Evolutionary conservation across 2,797 vertebrate species (phyloP).

Genomic region (Microctenopoma steveboyesi): DNA sequence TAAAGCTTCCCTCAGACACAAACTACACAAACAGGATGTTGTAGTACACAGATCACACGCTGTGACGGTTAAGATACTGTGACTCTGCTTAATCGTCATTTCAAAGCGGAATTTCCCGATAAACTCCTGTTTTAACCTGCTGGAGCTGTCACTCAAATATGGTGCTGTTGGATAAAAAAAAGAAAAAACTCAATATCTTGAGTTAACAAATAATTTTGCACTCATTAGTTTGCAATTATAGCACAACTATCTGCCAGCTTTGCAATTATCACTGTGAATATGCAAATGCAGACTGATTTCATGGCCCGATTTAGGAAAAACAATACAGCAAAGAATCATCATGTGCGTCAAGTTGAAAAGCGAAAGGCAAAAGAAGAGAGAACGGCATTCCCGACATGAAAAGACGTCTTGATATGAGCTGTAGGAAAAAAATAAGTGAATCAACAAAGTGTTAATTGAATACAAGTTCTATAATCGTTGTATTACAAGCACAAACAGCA

Average conservation of each 20-base stretch:
- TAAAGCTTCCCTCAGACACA: slow-evolving; percentile 26
- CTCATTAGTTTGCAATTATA: slow-evolving; percentile 78
- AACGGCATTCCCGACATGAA: slow-evolving; percentile 24
- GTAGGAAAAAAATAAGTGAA: slow-evolving; percentile 87
- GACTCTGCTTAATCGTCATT: slow-evolving; percentile 47
- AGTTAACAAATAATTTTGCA: slow-evolving; percentile 74
- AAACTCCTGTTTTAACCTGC: slow-evolving; percentile 41
- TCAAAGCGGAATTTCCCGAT: slow-evolving; percentile 44
- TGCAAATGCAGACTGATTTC: slow-evolving; percentile 79
- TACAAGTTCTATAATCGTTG: slow-evolving; percentile 97
- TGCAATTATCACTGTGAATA: slow-evolving; percentile 79
- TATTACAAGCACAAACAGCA: slow-evolving; percentile 97
- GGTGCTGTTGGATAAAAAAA: slow-evolving; percentile 22
- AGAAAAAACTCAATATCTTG: slow-evolving; percentile 42
- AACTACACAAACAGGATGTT: slow-evolving; percentile 54
- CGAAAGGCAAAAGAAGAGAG: slow-evolving; percentile 15
- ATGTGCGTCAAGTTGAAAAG: slow-evolving; percentile 58
- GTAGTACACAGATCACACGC: slow-evolving; percentile 58
- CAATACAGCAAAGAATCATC: slow-evolving; percentile 61
- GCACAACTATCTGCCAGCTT: slow-evolving; percentile 78
- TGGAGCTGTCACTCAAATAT: slow-evolving; percentile 49
- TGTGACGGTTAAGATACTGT: slow-evolving; percentile 47
- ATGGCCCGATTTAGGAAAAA: slow-evolving; percentile 74
- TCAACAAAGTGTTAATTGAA: slow-evolving; percentile 99
- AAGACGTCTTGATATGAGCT: slow-evolving; percentile 80